Conservation (phyloP, 1,140 invertebrate species). For the Aradophagus sp. region DNA sequence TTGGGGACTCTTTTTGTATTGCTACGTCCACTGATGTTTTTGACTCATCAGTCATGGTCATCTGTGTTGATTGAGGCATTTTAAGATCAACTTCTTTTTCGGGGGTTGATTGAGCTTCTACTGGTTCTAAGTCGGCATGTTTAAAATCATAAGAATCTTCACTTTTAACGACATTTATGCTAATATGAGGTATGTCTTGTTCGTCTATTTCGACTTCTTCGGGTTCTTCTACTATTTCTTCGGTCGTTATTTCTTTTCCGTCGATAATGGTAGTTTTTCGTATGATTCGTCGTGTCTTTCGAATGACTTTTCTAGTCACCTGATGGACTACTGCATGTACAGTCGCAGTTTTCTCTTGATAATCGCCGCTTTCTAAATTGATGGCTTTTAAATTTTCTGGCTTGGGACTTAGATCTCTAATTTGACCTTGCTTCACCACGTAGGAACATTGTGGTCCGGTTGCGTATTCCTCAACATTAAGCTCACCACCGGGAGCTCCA, state of each 20-base stretch:
- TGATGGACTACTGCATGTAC: conserved; percentile 86
- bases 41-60: conserved; percentile 10
- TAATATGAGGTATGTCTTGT: conserved; percentile 83
- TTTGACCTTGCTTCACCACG: conserved; percentile 66
- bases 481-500: conserved; percentile 77
- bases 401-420: conserved; percentile 58
- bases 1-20: conserved; percentile 18
- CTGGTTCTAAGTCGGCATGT: conserved; percentile 11
- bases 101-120: conserved; percentile 4
- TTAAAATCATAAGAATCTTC: conserved; percentile 65
- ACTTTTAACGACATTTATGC: conserved; percentile 81
- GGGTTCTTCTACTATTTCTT: conserved; percentile 88
- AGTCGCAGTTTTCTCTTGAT: conserved; percentile 76
- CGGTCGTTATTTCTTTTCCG: conserved; percentile 86
- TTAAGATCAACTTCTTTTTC: conserved; percentile 3
- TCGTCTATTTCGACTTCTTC: conserved; percentile 86
- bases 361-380: conserved; percentile 68
- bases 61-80: conserved; percentile 13
- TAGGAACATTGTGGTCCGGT: conserved; percentile 77
- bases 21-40: conserved; percentile 2
- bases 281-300: conserved; percentile 83
- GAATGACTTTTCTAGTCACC: conserved; percentile 83
- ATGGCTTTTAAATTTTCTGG: conserved; percentile 54
- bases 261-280: conserved; percentile 85
- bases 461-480: conserved; percentile 80